Base-by-base conservation (phyloP, 2,797 vertebrate genomes). In the Premnoplex brunnescens region DNA sequence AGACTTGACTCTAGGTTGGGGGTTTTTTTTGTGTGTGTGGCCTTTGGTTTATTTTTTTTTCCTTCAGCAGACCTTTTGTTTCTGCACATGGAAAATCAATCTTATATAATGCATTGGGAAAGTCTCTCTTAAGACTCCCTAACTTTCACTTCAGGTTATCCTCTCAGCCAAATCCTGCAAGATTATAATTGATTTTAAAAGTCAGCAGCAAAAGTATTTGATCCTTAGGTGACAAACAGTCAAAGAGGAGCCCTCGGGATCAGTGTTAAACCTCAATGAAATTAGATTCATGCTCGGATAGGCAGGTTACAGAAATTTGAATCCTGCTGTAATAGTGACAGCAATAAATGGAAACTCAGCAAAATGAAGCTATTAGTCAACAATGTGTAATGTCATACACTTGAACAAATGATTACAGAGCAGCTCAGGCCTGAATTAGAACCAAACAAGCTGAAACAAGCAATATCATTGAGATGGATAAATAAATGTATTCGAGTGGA, bases 121-220 rank as follows among this genome's bases (percentile, higher is more conserved):
- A 74, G n/a, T 77, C 51, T 77, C 71, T 82, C 73, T 66, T 69
- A 72, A 66, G 56, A 71, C 66, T 81, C 56, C 5, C 54, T 74
- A 41, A 44, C 60, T 95, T 96, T 95, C 92, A 87, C 67, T 96
- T 91, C 59, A 26, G 74, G 76, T 96, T 95, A 94, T 96, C 67
- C 52, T 95, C 76, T 82, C 72, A 92, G 77, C 72, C 75, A 95
- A 90, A 91, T 91, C 85, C 88, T 96, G 86, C 3, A 46, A 95
- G 86, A 92, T 96, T 88, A 69, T 93, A 96, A 94, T 93, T 96
- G 91, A 94, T 97, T 97, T 94, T 93, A 95, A 91, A 95, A 96
- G 85, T 92, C 79, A 88, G 86, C 81, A 94, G 89, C 66, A 83
- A 39, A 93, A 88, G 51, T 82, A 73, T 90, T 92, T 95, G 91